Evolutionary conservation across 2,888 invertebrate species (phyloP).

Genomic region (Drepanosiphum platanoidis): DNA sequence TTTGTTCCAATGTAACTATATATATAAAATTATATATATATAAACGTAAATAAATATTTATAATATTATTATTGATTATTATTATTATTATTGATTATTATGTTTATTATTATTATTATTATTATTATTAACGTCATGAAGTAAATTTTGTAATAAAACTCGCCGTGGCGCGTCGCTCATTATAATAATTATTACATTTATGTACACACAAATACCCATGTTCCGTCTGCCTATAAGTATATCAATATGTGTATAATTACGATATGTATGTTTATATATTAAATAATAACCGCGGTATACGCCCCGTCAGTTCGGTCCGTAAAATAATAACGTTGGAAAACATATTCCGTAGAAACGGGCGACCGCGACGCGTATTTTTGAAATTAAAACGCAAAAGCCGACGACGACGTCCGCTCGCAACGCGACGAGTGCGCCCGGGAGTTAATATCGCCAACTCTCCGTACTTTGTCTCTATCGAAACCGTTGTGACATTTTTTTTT

Average conservation of each 20-base stretch:
- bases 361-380: too few species aligned
- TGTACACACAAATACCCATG: not conserved
- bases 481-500: too few species aligned
- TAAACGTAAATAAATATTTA: not conserved
- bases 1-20: not conserved
- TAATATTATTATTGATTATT: not conserved
- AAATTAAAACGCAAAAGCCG: too few species aligned
- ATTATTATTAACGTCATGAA: not conserved
- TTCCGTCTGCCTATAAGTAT: slow-evolving; percentile 6
- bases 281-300: not conserved
- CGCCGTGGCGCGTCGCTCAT: slow-evolving; percentile 45
- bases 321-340: too few species aligned
- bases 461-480: too few species aligned
- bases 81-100: not conserved
- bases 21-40: not conserved
- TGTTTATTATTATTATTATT: slow-evolving; percentile 2
- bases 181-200: not conserved
- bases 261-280: not conserved
- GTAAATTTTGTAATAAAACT: slow-evolving; percentile 19
- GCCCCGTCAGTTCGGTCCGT: too few species aligned
- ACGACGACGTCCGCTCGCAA: too few species aligned
- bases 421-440: too few species aligned
- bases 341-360: too few species aligned
- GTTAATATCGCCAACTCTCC: too few species aligned
- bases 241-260: not conserved